Base-by-base conservation (phyloP, 2,113 vertebrate genomes). In the Nothobranchius kuhntae region DNA sequence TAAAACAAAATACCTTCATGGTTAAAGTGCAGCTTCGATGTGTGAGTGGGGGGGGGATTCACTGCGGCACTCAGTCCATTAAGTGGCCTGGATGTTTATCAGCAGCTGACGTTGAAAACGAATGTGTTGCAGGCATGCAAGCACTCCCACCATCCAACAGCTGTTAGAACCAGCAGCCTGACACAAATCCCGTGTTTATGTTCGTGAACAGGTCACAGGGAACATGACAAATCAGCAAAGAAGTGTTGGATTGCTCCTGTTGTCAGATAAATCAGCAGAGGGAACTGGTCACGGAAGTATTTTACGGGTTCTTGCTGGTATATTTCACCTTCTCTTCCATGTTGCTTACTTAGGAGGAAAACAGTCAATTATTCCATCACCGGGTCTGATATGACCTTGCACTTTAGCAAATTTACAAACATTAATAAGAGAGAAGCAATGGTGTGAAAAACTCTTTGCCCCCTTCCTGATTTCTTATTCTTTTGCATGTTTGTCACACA, bases 241-340 rank as follows among this genome's bases (percentile, higher is more conserved):
- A 66, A 74, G 83, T 58, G 62, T 77, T 87, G 75, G 86, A 91
- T 87, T 85, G 89, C 80, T 65, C 80, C 71, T 71, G 77, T 67
- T 52, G 66, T 84, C 86, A 71, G 78, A 92, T 91, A 90, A 91
- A 90, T 91, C 85, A 86, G 75, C 54, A 50, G 50, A n/a, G 68
- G 69, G 53, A 17, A 65, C 59, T 46, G 57, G 73, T 80, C 77
- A 61, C 11, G 1, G n/a, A 57, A 45, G 40, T 50, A 40, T 63
- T 61, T 81, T 68, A 75, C 69, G 4, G 4, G 58, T 60, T 63
- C 60, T 57, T 56, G 65, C 75, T 61, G 48, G 73, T 73, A 62
- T 83, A 86, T 83, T 86, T 82, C 84, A 83, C 67, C 65, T 82
- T 58, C 68, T 65, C 67, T 60, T 51, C 77, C 21, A 46, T 53